phyloP scores from a whole-genome alignment of 2,888 invertebrate species.

The Eudasyphora cyanicolor region DNA sequence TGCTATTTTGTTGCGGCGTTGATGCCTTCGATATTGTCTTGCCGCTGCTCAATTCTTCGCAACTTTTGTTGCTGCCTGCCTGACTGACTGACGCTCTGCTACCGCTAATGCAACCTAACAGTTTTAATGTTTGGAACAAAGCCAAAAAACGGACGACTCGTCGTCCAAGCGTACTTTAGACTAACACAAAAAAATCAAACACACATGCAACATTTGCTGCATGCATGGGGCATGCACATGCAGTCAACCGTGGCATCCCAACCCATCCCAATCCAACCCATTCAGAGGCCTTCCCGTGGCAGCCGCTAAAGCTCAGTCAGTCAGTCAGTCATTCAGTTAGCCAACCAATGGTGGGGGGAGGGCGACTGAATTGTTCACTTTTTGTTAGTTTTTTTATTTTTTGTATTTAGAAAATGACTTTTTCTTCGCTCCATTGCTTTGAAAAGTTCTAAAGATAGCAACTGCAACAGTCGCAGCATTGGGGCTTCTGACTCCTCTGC shows the following conservation, averaged over 20 bases:
- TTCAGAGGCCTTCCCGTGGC: not conserved
- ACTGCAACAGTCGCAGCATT: not conserved
- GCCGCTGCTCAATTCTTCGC: slow-evolving; percentile 28
- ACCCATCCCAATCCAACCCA: not conserved
- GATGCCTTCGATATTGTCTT: not conserved
- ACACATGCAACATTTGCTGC: slow-evolving; percentile 42
- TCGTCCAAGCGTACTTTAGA: not conserved
- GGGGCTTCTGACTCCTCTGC: slow-evolving; percentile 26
- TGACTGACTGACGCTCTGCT: slow-evolving; percentile 37
- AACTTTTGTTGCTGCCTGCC: slow-evolving; percentile 48
- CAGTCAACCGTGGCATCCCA: slow-evolving; percentile 14
- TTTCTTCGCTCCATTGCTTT: not conserved
- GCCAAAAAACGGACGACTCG: slow-evolving; percentile 60
- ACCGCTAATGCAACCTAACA: slow-evolving; percentile 55
- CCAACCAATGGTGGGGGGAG: not conserved
- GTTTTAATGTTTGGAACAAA: slow-evolving; percentile 62
- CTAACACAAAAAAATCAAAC: slow-evolving; percentile 14
- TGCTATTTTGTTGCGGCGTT: slow-evolving; percentile 53
- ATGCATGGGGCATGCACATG: slow-evolving; percentile 11
- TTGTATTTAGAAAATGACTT: not conserved
- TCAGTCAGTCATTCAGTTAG: slow-evolving; percentile 30
- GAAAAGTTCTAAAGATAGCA: slow-evolving; percentile 56
- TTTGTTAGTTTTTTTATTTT: not conserved
- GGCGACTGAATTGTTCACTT: not conserved
- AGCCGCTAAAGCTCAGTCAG: slow-evolving; percentile 30